Conservation (phyloP, 2,797 vertebrate genomes). For the Numenius phaeopus region DNA sequence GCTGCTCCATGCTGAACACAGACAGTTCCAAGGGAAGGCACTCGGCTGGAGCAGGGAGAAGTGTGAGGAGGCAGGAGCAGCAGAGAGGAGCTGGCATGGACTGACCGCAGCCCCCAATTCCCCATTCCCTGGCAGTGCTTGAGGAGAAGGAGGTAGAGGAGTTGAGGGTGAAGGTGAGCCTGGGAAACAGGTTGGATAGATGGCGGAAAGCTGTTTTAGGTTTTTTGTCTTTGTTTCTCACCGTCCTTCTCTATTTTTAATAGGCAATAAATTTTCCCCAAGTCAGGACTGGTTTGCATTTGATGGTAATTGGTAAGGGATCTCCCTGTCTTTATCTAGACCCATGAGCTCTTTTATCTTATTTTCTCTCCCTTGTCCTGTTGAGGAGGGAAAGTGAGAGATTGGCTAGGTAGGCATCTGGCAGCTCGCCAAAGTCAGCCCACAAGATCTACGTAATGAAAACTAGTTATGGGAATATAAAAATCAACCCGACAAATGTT, state of each 20-base stretch:
- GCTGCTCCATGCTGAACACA: not conserved
- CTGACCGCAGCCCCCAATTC: rapidly evolving
- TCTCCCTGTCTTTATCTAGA: not conserved
- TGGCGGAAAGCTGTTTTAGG: not conserved
- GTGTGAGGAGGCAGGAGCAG: not conserved
- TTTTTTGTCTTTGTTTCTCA: not conserved
- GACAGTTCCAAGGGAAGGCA: not conserved
- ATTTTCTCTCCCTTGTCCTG: not conserved
- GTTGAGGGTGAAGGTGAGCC: not conserved
- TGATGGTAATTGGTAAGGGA: not conserved
- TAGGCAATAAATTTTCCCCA: not conserved
- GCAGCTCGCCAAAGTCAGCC: not conserved
- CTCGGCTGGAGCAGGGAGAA: not conserved
- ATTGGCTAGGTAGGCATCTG: not conserved
- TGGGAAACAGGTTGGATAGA: not conserved
- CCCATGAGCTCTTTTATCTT: rapidly evolving
- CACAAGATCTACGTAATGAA: not conserved
- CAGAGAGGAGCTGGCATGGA: not conserved
- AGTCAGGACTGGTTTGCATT: not conserved
- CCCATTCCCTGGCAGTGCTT: not conserved
- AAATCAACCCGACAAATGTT: not conserved
- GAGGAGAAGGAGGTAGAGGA: not conserved
- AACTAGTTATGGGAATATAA: not conserved
- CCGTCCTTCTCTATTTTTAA: not conserved
- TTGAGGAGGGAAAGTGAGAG: not conserved